Base-by-base conservation (phyloP, 2,797 vertebrate genomes). In the Manis crassicaudata region DNA sequence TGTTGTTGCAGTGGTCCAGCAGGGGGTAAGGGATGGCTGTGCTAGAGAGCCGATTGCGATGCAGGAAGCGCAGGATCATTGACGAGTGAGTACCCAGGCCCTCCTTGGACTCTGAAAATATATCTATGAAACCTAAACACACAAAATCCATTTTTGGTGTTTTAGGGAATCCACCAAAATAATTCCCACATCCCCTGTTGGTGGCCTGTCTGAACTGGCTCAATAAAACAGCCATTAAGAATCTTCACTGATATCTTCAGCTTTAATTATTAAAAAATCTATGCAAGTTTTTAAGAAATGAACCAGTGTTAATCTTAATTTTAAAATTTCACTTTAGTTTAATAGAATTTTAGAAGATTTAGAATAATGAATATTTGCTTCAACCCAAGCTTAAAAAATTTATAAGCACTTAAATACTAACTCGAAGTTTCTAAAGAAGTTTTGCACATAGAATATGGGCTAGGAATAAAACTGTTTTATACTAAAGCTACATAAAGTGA, bases 51-150 rank as follows among this genome's bases (percentile, higher is more conserved):
- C 99, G 99, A 97, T 99, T 99, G 65, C 99, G 98, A 97, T 99
- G 99, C 96, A 99, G 95, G 98, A 99, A 99, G 17, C 99, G 99
- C 89, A 99, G 98, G 82, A 99, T 99, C 99, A 99, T 99, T 3
- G 99, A 99, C 35, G 99, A 99, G 5, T 99, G 99, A 9, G 98
- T 98, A 81, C 99, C 99, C 75, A 99, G 98, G 62, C 99, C 98
- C 96, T 99, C 99, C 96, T 99, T 99, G 0, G 98, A 99, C 96
- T 99, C 99, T 11, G 99, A 99, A 98, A 99, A 99, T 96, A 99
- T 99, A 97, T 99, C 99, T 90, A 99, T 99, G 97, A 99, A 99
- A 97, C 99, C 99, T 99, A 94, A 67, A 72, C 6, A 96, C 77
- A 96, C 23, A 97, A 83, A 87, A 95, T 46, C 27, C 63, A 84